These are phyloP conservation scores for Acomys russatus DNA, from an alignment of 2,797 vertebrate genomes.

Conservation along the genomic window DNA sequence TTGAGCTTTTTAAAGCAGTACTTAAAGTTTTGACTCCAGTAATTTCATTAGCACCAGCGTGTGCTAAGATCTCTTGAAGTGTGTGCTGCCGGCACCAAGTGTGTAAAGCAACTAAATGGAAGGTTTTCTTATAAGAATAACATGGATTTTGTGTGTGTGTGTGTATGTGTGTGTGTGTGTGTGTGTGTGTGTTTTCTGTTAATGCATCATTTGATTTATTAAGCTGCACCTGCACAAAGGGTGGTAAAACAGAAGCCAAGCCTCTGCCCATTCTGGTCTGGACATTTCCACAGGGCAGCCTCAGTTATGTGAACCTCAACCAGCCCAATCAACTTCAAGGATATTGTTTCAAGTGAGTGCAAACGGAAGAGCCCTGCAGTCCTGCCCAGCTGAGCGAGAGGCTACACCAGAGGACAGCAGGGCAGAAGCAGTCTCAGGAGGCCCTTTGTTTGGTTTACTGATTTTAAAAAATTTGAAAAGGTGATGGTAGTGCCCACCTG, in stretches of 20 bases:
- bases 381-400: constrained; percentile 77
- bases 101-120: constrained; percentile 53
- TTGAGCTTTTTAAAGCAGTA: constrained; percentile 77
- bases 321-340: constrained; percentile 42
- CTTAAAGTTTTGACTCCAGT: constrained; percentile 80
- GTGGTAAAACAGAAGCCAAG: not conserved
- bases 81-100: constrained; percentile 62
- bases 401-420: constrained; percentile 54
- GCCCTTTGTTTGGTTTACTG: not conserved
- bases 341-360: constrained; percentile 72
- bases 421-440: not conserved
- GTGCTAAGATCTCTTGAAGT: constrained; percentile 77
- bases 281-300: not conserved
- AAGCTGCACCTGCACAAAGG: constrained; percentile 43
- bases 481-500: not conserved
- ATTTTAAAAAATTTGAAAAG: not conserved
- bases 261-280: constrained; percentile 48
- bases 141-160: not conserved
- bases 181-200: constrained; percentile 43
- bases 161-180: too few relatives aligned
- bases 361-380: constrained; percentile 72
- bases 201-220: constrained; percentile 66
- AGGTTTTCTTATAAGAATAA: constrained; percentile 57
- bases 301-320: constrained; percentile 6
- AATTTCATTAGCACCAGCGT: constrained; percentile 78